Percentiles rank a stretch among this genome's conserved stretches.
Conservation (phyloP, 1,140 invertebrate genomes). For the Leptopilina clavipes region DNA sequence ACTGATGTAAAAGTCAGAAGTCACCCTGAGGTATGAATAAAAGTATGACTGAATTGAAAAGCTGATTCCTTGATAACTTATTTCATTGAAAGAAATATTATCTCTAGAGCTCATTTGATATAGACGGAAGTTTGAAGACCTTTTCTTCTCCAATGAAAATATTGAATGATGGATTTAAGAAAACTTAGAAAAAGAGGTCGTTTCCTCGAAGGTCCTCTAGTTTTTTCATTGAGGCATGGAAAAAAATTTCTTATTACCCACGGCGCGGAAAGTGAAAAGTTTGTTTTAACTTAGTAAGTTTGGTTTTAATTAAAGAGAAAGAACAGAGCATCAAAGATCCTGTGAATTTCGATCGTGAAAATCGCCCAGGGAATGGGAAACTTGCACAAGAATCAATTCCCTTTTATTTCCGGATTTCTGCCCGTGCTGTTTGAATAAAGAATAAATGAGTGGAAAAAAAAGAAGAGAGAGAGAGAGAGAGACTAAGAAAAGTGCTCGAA, state of each 20-base stretch:
- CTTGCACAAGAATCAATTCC: slow-evolving; percentile 21
- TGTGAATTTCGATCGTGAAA: slow-evolving; percentile 8
- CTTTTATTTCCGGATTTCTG: slow-evolving; percentile 6
- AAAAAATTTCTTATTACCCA: slow-evolving; percentile 18
- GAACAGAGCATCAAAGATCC: slow-evolving; percentile 15
- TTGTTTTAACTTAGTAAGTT: slow-evolving; percentile 25
- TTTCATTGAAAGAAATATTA: slow-evolving; percentile 14
- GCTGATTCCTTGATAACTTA: slow-evolving; percentile 5
- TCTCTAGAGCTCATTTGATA: background rate
- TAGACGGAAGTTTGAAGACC: background rate
- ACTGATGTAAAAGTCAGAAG: background rate
- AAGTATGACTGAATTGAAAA: background rate
- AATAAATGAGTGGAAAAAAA: slow-evolving; percentile 24
- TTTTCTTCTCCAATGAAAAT: slow-evolving; percentile 17
- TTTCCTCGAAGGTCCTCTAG: slow-evolving; percentile 27
- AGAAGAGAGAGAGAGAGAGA: too few relatives aligned
- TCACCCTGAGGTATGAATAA: background rate
- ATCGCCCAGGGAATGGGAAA: slow-evolving; percentile 10
- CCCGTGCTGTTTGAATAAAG: slow-evolving; percentile 20
- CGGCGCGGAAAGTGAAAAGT: slow-evolving; percentile 20
- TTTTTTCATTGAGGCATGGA: slow-evolving; percentile 12
- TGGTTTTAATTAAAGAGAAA: slow-evolving; percentile 30
- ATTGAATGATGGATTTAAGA: slow-evolving; percentile 31
- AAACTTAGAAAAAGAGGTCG: slow-evolving; percentile 13
- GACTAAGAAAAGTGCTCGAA: slow-evolving; percentile 34